Evolutionary conservation across 1,140 invertebrate species (phyloP).

Genomic region (Cataglyphis hispanica): DNA sequence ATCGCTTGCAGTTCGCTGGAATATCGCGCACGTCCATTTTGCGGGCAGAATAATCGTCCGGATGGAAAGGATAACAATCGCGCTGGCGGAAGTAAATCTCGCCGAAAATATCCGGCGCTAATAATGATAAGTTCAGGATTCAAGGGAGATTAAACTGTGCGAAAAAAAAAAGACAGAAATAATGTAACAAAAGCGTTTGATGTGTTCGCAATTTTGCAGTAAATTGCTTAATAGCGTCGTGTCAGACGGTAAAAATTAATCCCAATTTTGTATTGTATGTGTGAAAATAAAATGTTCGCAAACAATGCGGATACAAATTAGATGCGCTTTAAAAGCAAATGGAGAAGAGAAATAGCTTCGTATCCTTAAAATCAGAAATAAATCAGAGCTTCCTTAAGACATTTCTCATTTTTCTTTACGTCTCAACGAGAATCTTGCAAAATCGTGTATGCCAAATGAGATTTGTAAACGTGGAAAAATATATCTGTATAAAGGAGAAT

Average conservation of each 20-base stretch:
- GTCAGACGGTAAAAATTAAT: not conserved
- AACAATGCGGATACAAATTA: not conserved
- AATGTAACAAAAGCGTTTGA: not conserved
- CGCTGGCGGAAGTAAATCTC: not conserved
- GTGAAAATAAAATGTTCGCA: not conserved
- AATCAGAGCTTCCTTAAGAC: not conserved
- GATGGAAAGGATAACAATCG: not conserved
- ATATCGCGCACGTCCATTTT: constrained; percentile 18
- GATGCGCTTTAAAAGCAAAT: not conserved
- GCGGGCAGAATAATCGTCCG: constrained; percentile 18
- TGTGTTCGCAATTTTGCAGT: not conserved
- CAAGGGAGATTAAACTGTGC: constrained; percentile 11
- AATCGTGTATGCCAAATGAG: not conserved
- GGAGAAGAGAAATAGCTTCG: not conserved
- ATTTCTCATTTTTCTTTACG: not conserved
- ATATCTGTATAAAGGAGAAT: not conserved
- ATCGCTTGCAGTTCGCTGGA: constrained; percentile 20
- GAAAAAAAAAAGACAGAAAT: constrained; percentile 8
- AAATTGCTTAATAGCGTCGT: not conserved
- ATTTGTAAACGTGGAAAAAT: not conserved
- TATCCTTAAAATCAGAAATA: not conserved
- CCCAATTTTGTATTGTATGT: not conserved
- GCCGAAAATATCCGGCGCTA: not conserved
- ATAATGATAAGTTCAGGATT: constrained; percentile 6
- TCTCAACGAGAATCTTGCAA: not conserved